Evolutionary conservation across 2,888 invertebrate genomes (phyloP), one percentile per base, ranked within the genome.

Genomic region (Callyntrura guangdongensis): DNA sequence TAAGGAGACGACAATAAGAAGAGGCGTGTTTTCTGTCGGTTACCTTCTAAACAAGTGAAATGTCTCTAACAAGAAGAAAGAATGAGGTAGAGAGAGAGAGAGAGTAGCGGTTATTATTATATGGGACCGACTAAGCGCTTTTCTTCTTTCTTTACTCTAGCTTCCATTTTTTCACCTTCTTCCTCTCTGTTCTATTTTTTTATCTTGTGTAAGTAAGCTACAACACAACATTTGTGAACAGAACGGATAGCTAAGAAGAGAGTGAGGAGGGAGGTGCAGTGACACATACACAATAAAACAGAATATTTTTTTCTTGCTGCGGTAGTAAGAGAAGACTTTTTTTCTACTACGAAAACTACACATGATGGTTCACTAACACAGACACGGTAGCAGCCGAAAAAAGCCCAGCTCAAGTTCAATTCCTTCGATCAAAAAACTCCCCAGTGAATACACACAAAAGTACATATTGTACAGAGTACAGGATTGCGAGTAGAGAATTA

Each of bases 361-460:
- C 17, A 8, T 17, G 20, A 85, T 64, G 14, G 11, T 53, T 2
- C 59, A 17, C n/a, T 17, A 17, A 61, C 17, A 61, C n/a, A 61
- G 1, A 14, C 59, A 61, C 36, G 6, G 20, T 8, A 53, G 36
- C 27, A 81, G 49, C 59, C 25, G 3, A 2, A 36, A 72, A 89
- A 64, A n/a, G 53, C 83, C 72, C 49, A 79, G 86, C 85, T 90
- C 85, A 90, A 90, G 90, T 90, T 81, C 90, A 90, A 90, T 90
- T 90, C 81, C 67, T 90, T 79, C 86, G 69, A 86, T 90, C 77
- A 86, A 83, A 74, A 85, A 77, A 67, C 79, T 85, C 85, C 89
- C 89, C 20, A 61, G 89, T 85, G 89, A 69, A 79, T 89, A 81
- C 74, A 59, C 14, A 36, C 6, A 36, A 4, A 36, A 6, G 36